A percentile compares a stretch with the other conserved stretches of the same genome.
These are phyloP conservation scores for Dendrolimus pini DNA, from an alignment of 2,888 invertebrate species.

Conservation along the genomic window DNA sequence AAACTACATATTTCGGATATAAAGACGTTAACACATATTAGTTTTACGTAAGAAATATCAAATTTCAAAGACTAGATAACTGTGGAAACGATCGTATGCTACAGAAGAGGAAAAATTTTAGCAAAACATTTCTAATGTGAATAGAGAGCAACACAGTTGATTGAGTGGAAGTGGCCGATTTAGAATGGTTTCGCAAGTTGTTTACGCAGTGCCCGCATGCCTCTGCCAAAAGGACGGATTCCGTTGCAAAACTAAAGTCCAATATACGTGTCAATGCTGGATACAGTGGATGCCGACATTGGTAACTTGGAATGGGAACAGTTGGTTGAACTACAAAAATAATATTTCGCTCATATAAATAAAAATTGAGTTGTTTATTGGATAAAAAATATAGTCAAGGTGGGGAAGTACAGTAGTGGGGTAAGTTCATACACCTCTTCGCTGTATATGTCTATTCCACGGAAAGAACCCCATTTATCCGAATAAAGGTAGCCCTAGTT, in stretches of 20 bases:
- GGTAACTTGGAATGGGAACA: background rate
- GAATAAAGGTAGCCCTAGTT: no score
- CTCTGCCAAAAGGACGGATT: conserved; percentile 54
- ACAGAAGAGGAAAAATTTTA: background rate
- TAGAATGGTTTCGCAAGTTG: conserved; percentile 53
- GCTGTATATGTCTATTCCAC: no score
- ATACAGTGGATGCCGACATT: background rate
- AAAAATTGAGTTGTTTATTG: no score
- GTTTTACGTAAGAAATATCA: no score
- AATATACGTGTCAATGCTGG: conserved; percentile 39
- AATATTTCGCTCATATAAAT: background rate
- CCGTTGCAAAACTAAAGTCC: conserved; percentile 51
- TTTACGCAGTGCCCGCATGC: conserved; percentile 44
- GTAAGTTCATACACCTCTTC: no score
- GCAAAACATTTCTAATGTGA: background rate
- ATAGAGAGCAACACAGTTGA: conserved; percentile 3
- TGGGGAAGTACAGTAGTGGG: no score
- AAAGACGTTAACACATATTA: no score
- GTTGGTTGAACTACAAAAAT: background rate
- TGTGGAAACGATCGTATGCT: no score
- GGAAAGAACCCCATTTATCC: no score
- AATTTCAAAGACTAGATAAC: no score
- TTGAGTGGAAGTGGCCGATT: conserved; percentile 35
- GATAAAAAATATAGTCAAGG: no score
- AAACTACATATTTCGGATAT: no score